Base-by-base conservation (phyloP, 2,113 vertebrate species). In the Macrotus californicus region DNA sequence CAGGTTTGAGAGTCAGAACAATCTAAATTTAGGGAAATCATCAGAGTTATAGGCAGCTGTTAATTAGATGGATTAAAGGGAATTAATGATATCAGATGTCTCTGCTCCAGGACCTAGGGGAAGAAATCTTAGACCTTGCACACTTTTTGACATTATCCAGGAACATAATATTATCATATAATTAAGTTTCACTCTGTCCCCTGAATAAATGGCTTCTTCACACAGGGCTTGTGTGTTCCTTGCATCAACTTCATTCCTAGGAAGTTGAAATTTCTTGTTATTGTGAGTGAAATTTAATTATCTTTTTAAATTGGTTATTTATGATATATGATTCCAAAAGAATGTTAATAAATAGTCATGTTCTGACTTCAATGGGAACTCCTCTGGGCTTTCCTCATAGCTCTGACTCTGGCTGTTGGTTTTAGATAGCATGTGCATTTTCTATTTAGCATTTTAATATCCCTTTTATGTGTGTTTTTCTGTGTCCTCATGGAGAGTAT, bases 381-480 rank as follows among this genome's bases (percentile, higher is more conserved):
- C 89, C 59, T 92, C 48, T 73, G 67, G 67, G 50, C 48, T 96
- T 59, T 94, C 83, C 41, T 91, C 18, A 1, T 84, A 85, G 75
- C 52, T 64, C 80, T 34, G 5, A 56, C 76, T 8, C 93, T 92
- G 64, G 67, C 79, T 94, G 92, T 83, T 89, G 82, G 86, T 89
- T 96, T 97, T 93, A 93, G 70, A 95, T 93, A 95, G 82, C 82
- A 86, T 75, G 83, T 79, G 11, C 92, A 56, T 95, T 90, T 96
- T 70, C 93, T 88, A 21, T 36, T 94, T 93, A 89, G 85, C 91
- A 96, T 96, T 94, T 96, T 94, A 94, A 96, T 95, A 69, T 56
- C 72, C 41, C 90, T 87, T 97, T 93, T 69, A 88, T 88, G 76
- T 72, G 67, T 91, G 7, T 86, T 94, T 94, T 87, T 73, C 81